Percentiles rank a stretch among this genome's conserved stretches.
These are phyloP conservation scores for Eubasilissa regina DNA, from an alignment of 1,140 invertebrate species.

Conservation along the genomic window DNA sequence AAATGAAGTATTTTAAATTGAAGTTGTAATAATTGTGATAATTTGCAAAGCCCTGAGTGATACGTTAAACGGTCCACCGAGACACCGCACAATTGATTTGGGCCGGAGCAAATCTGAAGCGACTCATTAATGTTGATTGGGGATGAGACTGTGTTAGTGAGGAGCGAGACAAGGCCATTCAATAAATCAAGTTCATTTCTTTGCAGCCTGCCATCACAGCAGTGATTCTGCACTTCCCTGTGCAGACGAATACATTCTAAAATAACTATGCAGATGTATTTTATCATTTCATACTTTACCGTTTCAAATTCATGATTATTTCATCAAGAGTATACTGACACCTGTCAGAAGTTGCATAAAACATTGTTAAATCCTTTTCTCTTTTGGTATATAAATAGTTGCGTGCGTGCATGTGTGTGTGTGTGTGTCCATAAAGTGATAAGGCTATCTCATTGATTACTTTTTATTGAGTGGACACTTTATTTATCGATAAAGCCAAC, in stretches of 20 bases:
- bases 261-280: no score
- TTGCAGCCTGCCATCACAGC: not conserved
- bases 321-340: no score
- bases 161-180: constrained; percentile 14
- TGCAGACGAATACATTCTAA: not conserved
- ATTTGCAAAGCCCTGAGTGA: no score
- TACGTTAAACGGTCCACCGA: not conserved
- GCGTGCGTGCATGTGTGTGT: no score
- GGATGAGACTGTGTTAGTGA: not conserved
- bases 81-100: constrained; percentile 14
- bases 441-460: not conserved
- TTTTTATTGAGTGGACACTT: not conserved
- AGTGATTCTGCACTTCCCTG: not conserved
- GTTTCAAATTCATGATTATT: no score
- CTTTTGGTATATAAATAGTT: no score
- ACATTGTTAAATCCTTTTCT: no score
- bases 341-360: no score
- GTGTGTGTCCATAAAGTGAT: not conserved
- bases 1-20: no score
- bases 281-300: no score
- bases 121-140: constrained; percentile 1
- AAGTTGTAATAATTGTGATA: no score
- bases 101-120: not conserved
- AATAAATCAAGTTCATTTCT: not conserved
- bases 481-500: not conserved